These are phyloP conservation scores for Onthophagus taurus DNA, from an alignment of 1,140 invertebrate species.

Conservation along the genomic window DNA sequence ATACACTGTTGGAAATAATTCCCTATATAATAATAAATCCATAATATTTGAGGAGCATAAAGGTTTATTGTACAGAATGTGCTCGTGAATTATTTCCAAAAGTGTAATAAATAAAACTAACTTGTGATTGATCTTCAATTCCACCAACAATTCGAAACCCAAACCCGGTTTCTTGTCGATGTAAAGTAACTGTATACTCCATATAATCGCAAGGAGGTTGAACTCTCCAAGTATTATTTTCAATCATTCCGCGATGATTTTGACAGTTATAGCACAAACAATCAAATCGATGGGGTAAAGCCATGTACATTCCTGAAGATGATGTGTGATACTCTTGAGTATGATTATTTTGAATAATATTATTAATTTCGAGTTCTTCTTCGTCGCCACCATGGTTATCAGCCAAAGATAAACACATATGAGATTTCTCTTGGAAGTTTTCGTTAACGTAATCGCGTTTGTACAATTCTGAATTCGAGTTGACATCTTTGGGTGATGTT, in stretches of 20 bases:
- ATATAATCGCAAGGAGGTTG: slow-evolving; percentile 46
- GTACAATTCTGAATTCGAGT: slow-evolving; percentile 28
- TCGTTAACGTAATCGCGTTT: slow-evolving; percentile 27
- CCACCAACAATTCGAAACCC: slow-evolving; percentile 98
- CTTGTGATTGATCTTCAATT: slow-evolving; percentile 93
- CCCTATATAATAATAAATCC: too few relatives aligned
- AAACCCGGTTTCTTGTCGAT: slow-evolving; percentile 79
- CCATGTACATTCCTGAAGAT: slow-evolving; percentile 27
- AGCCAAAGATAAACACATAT: slow-evolving; percentile 31
- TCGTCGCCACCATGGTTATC: slow-evolving; percentile 30
- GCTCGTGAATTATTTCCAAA: too few relatives aligned
- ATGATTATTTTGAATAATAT: slow-evolving; percentile 24
- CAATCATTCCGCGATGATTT: slow-evolving; percentile 19
- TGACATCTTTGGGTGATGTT: slow-evolving; percentile 43
- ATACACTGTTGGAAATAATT: neutral
- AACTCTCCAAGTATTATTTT: slow-evolving; percentile 13
- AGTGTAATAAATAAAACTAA: too few relatives aligned
- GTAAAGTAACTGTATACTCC: slow-evolving; percentile 69
- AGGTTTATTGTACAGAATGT: too few relatives aligned
- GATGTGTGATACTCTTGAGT: slow-evolving; percentile 27
- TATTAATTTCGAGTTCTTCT: slow-evolving; percentile 28
- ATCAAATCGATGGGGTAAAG: slow-evolving; percentile 30
- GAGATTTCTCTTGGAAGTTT: slow-evolving; percentile 22
- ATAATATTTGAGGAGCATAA: too few relatives aligned
- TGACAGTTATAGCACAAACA: slow-evolving; percentile 33